Evolutionary conservation across 2,888 invertebrate species (phyloP), one percentile per base, ranked within the genome.

Genomic region (Caenorhabditis sp.): DNA sequence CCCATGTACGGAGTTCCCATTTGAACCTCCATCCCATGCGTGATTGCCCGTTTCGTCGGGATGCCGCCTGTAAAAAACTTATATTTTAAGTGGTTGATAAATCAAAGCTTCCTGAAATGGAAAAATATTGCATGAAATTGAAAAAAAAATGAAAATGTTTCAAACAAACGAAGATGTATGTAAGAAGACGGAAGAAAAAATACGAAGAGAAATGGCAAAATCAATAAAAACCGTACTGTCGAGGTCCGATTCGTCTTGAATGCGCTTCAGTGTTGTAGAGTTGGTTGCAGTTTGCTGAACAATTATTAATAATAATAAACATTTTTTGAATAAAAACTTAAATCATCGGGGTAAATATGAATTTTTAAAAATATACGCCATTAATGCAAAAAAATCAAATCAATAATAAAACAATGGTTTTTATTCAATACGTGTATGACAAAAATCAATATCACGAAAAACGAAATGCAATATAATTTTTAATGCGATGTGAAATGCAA

Each of bases 21-120:
- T 49, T 60, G 60, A 43, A 60, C 50, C 14, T 68, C 71, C 67
- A 75, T 75, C 19, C 57, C 69, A 55, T 68, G 59, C 68, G 69
- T 66, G 65, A 73, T 70, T 51, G 74, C 65, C 76, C 76, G 63
- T 59, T 78, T 78, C 14, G 74, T 69, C 62, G 78, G 78, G 61
- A 63, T 63, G 36, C 63, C 63, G 68, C 66, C 73, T 73, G 68
- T 24, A 73, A 73, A 26, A 21, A 36, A 24, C 49, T 21, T 54
- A 51, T 27, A 21, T 8, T 57, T 23, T 49, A 17, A 2, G 24
- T 27, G 19, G 23, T 37, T n/a, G 26, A 37, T n/a, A 31, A 31
- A 4, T 31, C 8, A 27, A 10, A 8, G 4, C 53, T 21, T 6
- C 17, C 43, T 17, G n/a, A 21, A 53, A 53, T 31, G 31, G 21